Evolutionary conservation across 2,113 vertebrate species (phyloP), one percentile per base, ranked within the genome.

Genomic region (Oncorhynchus clarkii): DNA sequence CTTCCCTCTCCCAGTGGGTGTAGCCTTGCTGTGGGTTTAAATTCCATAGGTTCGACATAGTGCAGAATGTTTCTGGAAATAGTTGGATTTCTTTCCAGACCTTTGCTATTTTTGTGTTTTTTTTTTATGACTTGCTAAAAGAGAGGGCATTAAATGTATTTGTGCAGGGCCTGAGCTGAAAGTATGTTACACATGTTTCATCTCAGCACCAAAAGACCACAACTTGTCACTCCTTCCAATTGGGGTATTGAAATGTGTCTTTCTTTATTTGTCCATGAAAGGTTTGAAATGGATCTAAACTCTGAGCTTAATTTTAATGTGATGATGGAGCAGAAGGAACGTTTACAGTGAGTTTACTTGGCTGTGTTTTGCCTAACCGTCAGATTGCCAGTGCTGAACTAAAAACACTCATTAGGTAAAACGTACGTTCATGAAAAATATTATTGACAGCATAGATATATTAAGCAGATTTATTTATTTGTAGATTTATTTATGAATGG

Each of bases 121-220:
- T 66, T 82, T 66, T 31, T 85, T 68, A 72, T 70, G 80, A 77
- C 74, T 74, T 66, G 67, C 85, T 82, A 78, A 65, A 22, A 79
- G 74, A 78, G 73, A 75, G 73, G 48, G 78, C 75, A 75, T 84
- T 85, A 82, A 78, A 88, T 87, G 77, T 84, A 70, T 87, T 81
- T 86, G 79, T 80, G 79, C 75, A 78, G 85, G 73, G 79, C 64
- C 65, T 34, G 67, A 4, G 65, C 66, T 76, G 65, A 65, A 70
- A 81, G 29, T 54, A 54, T 18, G 12, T 54, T 18, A 54, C 51
- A 84, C 76, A 76, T 81, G 80, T 87, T 84, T 83, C 70, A 78
- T 87, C 81, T 85, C 82, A 79, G 70, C 76, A 62, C 24, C 45
- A 67, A 84, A 71, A 86, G 87, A 84, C 86, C 82, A 49, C 78